Base-by-base conservation (phyloP, 2,797 vertebrate genomes). In the Helostoma temminkii region DNA sequence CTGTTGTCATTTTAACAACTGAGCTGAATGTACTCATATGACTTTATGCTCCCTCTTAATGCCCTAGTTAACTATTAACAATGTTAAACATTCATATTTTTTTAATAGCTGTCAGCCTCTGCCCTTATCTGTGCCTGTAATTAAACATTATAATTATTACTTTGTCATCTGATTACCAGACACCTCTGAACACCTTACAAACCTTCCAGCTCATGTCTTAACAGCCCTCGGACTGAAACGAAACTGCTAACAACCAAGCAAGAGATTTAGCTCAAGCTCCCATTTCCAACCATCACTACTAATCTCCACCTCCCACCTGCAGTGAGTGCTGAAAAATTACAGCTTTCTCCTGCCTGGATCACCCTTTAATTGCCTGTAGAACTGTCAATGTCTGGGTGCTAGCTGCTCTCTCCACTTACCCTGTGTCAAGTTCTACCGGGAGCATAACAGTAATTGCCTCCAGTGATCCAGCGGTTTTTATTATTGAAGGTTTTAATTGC, bases 321-420 rank as follows among this genome's bases (percentile, higher is more conserved):
- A 26, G 47, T 3, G 1, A 6, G 5, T 10, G n/a, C 71, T 84
- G 76, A 82, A 72, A 77, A 77, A 85, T 81, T 71, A 76, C 56
- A 73, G 50, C 66, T 53, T 79, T 43, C 43, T 65, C 19, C 59
- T 39, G 46, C 56, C 53, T 53, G 22, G 39, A 48, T 65, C 42
- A 41, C 9, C n/a, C 30, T 30, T 57, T 89, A 89, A 91, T 88
- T 82, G 83, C 73, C 76, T 47, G 32, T 42, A 24, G 52, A 84
- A 6, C 65, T 81, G 87, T 80, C 70, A 75, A 62, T 32, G 50
- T 70, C 65, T 82, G 46, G 54, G 7, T 41, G 42, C 46, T 49
- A 58, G 70, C 63, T 46, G 68, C 62, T 39, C 67, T 66, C 55
- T 66, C 26, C 12, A 1, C 47, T 42, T 42, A 52, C 45, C 49